Evolutionary conservation across 1,140 invertebrate species (phyloP), one percentile per base, ranked within the genome.

Genomic region (Doryteuthis pealeii): DNA sequence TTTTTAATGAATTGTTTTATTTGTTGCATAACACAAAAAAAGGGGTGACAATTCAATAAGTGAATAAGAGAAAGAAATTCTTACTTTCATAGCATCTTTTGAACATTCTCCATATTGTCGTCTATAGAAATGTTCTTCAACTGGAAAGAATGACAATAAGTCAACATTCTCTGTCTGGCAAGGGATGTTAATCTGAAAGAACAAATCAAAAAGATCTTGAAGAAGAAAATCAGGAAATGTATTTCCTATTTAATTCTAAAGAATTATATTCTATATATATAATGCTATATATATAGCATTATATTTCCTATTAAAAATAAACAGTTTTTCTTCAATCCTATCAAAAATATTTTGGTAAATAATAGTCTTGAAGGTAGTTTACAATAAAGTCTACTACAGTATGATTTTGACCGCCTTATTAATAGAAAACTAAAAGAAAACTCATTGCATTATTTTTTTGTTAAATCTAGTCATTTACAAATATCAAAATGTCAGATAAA

Each of bases 71-170:
- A 30, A 26, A 65, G 5, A n/a, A 43, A 14, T n/a, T 31, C 33
- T 71, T 78, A 85, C 82, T 79, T 81, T 76, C 76, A 86, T 79
- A 3, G 88, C 83, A 31, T 87, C 84, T 10, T 79, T 78, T 5
- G 86, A 83, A 79, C 88, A 90, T 6, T 87, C 81, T 22, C 84
- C 76, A 77, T 88, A 89, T 76, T 91, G 89, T 35, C 87, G 80
- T 18, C 89, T 84, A 80, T 92, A 92, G 80, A 91, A 91, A 83
- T 91, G 89, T 74, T 90, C 89, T 82, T 92, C 91, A 2, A 91
- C 88, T 3, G 90, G 89, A n/a, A 90, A 90, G 82, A 92, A 91
- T 8, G 87, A 83, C 67, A 91, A 77, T 89, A 89, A 89, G 80
- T 91, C 86, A 18, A 89, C 76, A 43, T 87, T 77, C 73, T 89